Base-by-base conservation (phyloP, 2,797 vertebrate genomes). In the Rhynchonycteris naso region DNA sequence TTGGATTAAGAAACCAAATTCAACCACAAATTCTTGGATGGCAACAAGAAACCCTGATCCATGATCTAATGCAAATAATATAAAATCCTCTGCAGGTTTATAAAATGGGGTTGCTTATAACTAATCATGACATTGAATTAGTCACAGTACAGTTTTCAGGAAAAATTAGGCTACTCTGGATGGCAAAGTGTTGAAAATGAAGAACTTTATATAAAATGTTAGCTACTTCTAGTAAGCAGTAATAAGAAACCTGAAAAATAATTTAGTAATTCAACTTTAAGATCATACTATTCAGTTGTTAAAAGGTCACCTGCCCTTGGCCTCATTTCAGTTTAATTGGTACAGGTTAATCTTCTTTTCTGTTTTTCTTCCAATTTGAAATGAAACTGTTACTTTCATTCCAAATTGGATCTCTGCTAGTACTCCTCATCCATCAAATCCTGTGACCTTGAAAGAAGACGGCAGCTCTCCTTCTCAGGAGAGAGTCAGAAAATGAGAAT, bases 281-380 rank as follows among this genome's bases (percentile, higher is more conserved):
- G 89, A 47, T 94, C 79, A 93, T 93, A 78, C 74, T 59, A 0
- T 35, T 97, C 91, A 90, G 66, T 94, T 96, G 65, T 76, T 97
- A 65, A 86, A 79, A 92, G 96, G 83, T 97, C 89, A 63, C 91
- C 90, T 94, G 95, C 86, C 96, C 19, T 95, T 91, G 68, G 58
- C 75, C 88, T 95, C 97, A 82, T 97, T 97, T 96, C 80, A 88
- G 89, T 95, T 96, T 96, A 78, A 95, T 97, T 93, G 90, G 91
- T n/a, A 79, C 94, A 93, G 96, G 97, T 93, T 97, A 96, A 96
- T 98, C 95, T 94, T 83, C 81, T 96, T 94, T 92, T 19, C 59
- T 97, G 93, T 97, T 95, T 68, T 66, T 90, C 54, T 96, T 94
- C 95, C 80, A 86, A 35, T 96, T 94, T 91, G 43, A 93, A 97